phyloP scores from a whole-genome alignment of 2,797 vertebrate species.

The Eupleurogrammus muticus region DNA sequence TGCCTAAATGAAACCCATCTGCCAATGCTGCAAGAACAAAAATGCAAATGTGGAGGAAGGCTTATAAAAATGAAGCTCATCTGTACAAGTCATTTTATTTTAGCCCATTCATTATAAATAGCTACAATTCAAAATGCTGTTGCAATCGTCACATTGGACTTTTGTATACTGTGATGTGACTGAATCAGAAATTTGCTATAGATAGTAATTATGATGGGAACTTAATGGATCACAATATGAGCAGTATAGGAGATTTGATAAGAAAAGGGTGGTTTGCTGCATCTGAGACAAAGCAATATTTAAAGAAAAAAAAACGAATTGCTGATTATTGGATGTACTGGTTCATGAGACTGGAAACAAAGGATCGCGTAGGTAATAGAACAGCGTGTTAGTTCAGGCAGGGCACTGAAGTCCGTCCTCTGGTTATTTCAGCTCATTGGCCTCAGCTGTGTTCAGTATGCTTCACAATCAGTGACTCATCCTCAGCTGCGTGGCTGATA shows the following conservation, averaged over 20 bases:
- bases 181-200: too few species aligned
- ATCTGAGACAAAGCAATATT: not conserved
- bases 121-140: too few species aligned
- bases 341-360: not conserved
- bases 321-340: too few species aligned
- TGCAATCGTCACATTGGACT: too few species aligned
- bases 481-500: too few species aligned
- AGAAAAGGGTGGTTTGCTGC: not conserved
- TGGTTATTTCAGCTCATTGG: not conserved
- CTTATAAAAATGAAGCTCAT: conserved; percentile 46
- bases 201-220: too few species aligned
- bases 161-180: too few species aligned
- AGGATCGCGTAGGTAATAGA: not conserved
- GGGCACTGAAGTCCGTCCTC: not conserved
- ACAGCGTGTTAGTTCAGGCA: not conserved
- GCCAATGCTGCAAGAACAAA: conserved; percentile 32
- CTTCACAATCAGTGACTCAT: too few species aligned
- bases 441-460: too few species aligned
- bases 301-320: not conserved
- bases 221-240: not conserved
- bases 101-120: too few species aligned
- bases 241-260: not conserved
- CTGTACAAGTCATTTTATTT: conserved; percentile 36
- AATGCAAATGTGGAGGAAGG: conserved; percentile 49
- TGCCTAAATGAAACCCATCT: conserved; percentile 54